phyloP scores from a whole-genome alignment of 2,113 vertebrate species.

The Rhinoptilus africanus region DNA sequence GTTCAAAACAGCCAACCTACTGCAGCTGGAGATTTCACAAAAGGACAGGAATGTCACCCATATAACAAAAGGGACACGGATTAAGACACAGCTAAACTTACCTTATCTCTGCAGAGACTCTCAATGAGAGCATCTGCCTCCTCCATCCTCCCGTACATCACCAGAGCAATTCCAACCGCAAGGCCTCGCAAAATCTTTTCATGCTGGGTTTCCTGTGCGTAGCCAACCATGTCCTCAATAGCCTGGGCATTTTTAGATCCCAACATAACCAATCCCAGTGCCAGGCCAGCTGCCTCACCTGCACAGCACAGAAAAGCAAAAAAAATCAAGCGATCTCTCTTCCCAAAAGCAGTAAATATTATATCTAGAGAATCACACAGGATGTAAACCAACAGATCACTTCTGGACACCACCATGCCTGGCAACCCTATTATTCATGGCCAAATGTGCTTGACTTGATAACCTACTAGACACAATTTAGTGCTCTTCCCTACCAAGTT shows the following conservation, averaged over 20 bases:
- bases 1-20: background rate
- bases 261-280: constrained; percentile 94
- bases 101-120: constrained; percentile 98
- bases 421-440: background rate
- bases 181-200: constrained; percentile 97
- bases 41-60: background rate
- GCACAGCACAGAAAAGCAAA: background rate
- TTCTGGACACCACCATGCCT: background rate
- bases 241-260: constrained; percentile 98
- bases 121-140: constrained; percentile 97
- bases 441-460: background rate
- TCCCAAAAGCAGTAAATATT: background rate
- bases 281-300: constrained; percentile 96
- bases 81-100: constrained; percentile 21
- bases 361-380: background rate
- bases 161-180: constrained; percentile 93
- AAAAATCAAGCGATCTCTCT: background rate
- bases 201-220: constrained; percentile 96
- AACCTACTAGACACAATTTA: background rate
- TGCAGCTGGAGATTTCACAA: background rate
- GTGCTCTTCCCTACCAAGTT: background rate
- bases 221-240: constrained; percentile 98
- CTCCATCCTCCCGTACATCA: constrained; percentile 99
- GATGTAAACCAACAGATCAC: background rate
- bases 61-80: background rate